Percentiles rank a stretch among this genome's conserved stretches.
These are phyloP conservation scores for Sussaba pulchella DNA, from an alignment of 2,888 invertebrate species.

Conservation along the genomic window DNA sequence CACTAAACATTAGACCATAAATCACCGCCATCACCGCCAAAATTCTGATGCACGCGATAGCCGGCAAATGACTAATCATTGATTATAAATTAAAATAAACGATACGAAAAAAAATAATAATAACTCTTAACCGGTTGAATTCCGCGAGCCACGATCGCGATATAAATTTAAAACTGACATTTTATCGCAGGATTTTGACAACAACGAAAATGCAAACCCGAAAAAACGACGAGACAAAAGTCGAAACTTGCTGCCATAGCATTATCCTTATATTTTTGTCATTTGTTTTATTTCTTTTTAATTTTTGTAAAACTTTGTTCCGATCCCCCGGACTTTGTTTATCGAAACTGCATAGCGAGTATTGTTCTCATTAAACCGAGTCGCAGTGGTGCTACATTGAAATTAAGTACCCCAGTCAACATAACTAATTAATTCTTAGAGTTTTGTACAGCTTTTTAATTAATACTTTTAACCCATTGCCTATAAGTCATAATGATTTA, in stretches of 20 bases:
- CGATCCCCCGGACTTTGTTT: slow-evolving; percentile 22
- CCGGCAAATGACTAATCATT: slow-evolving; percentile 60
- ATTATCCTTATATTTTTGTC: slow-evolving; percentile 7
- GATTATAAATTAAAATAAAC: slow-evolving; percentile 43
- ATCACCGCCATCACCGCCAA: slow-evolving; percentile 49
- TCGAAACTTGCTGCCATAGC: slow-evolving; percentile 16
- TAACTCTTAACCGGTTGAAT: slow-evolving; percentile 38
- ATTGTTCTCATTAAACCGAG: slow-evolving; percentile 67
- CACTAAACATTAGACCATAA: slow-evolving; percentile 77
- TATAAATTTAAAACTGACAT: slow-evolving; percentile 16
- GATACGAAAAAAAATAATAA: slow-evolving; percentile 20
- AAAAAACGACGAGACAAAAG: slow-evolving; percentile 21
- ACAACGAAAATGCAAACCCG: background rate
- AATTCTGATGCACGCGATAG: slow-evolving; percentile 62
- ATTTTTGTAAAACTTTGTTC: slow-evolving; percentile 31
- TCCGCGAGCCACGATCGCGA: slow-evolving; percentile 34
- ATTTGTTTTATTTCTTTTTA: slow-evolving; percentile 20
- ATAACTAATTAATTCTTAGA: slow-evolving; percentile 76
- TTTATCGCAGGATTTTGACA: slow-evolving; percentile 27
- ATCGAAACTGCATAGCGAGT: slow-evolving; percentile 34
- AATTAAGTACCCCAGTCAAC: slow-evolving; percentile 75
- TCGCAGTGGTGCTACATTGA: slow-evolving; percentile 76
- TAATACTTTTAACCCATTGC: slow-evolving; percentile 75
- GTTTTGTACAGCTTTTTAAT: slow-evolving; percentile 82
- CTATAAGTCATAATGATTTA: slow-evolving; percentile 74